A percentile compares a stretch with the other conserved stretches of the same genome.
Evolutionary conservation across 2,113 vertebrate genomes (phyloP).

Genomic region (Festucalex cinctus): DNA sequence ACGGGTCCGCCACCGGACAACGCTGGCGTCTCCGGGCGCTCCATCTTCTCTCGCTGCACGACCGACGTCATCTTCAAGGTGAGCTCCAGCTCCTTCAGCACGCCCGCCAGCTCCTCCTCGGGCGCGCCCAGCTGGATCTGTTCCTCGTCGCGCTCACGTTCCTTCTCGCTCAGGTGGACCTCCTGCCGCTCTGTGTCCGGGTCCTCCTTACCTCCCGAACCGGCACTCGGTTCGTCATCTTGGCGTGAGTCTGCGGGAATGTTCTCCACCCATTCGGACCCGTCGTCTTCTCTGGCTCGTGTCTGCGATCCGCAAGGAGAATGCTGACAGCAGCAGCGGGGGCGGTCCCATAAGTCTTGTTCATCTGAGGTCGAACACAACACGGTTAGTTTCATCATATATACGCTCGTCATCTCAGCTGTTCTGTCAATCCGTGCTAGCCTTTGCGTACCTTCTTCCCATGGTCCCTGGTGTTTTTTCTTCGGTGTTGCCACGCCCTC

Average conservation of each 20-base stretch:
- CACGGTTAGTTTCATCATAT: neutral
- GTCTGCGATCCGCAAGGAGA: conserved; percentile 10
- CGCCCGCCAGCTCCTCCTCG: conserved; percentile 22
- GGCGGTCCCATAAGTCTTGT: conserved; percentile 74
- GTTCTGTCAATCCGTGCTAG: neutral
- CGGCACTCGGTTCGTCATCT: conserved; percentile 19
- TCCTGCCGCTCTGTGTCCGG: neutral
- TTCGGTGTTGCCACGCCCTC: conserved; percentile 78
- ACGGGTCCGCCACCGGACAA: conserved; percentile 28
- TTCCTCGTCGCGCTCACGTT: conserved; percentile 32
- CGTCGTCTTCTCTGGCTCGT: neutral
- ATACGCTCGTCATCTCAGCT: neutral
- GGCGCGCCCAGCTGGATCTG: conserved; percentile 14
- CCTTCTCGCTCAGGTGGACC: neutral
- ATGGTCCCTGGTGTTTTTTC: conserved; percentile 70
- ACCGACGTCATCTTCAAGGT: conserved; percentile 28
- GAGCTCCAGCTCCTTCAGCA: conserved; percentile 52
- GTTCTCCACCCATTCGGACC: conserved; percentile 24
- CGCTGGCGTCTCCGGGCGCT: conserved; percentile 21
- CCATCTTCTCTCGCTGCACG: conserved; percentile 45
- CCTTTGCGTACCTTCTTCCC: conserved; percentile 78
- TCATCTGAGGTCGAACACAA: conserved; percentile 66
- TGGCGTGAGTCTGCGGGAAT: conserved; percentile 61
- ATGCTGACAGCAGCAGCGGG: conserved; percentile 53
- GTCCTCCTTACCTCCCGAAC: neutral